These are phyloP conservation scores for Luperina nickerlii DNA, from an alignment of 2,888 invertebrate genomes.

Conservation along the genomic window DNA sequence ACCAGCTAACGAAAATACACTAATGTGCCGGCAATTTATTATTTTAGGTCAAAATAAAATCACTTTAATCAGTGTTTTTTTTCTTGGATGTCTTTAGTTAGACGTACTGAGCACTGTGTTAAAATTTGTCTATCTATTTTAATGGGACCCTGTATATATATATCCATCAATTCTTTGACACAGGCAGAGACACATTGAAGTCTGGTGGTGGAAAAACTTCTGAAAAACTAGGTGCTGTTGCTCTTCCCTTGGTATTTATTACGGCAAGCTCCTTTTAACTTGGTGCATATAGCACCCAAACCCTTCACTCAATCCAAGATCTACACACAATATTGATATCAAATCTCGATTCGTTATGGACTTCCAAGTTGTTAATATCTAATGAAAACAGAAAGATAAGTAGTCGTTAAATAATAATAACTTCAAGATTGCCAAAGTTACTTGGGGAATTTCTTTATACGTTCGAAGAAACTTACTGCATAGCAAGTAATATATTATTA, in stretches of 20 bases:
- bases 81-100: too few relatives aligned
- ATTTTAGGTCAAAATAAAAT: too few relatives aligned
- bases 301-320: background rate
- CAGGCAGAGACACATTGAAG: too few relatives aligned
- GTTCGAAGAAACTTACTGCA: slow-evolving; percentile 61
- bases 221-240: background rate
- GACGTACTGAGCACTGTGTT: too few relatives aligned
- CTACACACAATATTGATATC: slow-evolving; percentile 32
- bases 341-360: slow-evolving; percentile 25
- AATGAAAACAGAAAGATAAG: slow-evolving; percentile 55
- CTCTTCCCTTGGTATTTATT: background rate
- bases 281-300: background rate
- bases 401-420: slow-evolving; percentile 62
- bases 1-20: too few relatives aligned
- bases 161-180: background rate
- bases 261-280: too few relatives aligned
- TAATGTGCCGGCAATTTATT: too few relatives aligned
- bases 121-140: too few relatives aligned
- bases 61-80: too few relatives aligned
- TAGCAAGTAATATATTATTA: slow-evolving; percentile 62
- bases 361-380: slow-evolving; percentile 47
- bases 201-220: background rate
- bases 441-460: slow-evolving; percentile 66
- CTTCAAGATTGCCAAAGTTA: slow-evolving; percentile 66
- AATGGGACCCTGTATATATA: too few relatives aligned